Evolutionary conservation across 2,888 invertebrate genomes (phyloP), one percentile per base, ranked within the genome.

Genomic region (Lagria hirta): DNA sequence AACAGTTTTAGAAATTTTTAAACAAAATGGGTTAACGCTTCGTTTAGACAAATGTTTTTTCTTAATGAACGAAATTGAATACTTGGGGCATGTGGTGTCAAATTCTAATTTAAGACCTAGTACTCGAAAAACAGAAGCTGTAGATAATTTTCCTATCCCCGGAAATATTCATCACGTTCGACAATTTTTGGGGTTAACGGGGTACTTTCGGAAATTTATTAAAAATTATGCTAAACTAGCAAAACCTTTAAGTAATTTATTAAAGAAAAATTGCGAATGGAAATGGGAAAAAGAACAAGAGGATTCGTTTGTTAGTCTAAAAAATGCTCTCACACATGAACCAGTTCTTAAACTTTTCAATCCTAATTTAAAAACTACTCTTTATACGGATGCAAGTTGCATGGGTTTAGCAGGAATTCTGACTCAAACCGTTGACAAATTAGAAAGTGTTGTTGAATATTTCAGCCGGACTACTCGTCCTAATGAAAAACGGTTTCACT

Each of bases 161-260:
- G 40, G 18, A 27, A 50, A 43, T 37, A 30, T 55, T 4, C 55
- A 57, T 28, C 32, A 53, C 7, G 28, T 60, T 4, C 40, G 55
- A 24, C 53, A 57, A 18, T 62, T 60, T 47, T 12, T 63, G 11
- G 61, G 61, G 1, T 28, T 62, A 4, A 40, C 49, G 3, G 48
- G 52, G 1, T 58, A 58, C 40, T 65, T 65, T 28, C 49, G 62
- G 4, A 52, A 56, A 37, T 64, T 59, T 30, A 50, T 62, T 7
- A 42, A 51, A 21, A 8, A 35, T 14, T 24, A 35, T 12, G 52
- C 54, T 5, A 33, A 46, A 5, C 51, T 35, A 16, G 11, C 37
- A 6, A 53, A 50, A 20, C 46, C 45, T 20, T 35, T 49, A 16
- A 55, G 36, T 14, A 5, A 7, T 11, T 11, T 51, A 8, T 21